Conservation (phyloP, 2,113 vertebrate genomes). For the Casuarius casuarius region DNA sequence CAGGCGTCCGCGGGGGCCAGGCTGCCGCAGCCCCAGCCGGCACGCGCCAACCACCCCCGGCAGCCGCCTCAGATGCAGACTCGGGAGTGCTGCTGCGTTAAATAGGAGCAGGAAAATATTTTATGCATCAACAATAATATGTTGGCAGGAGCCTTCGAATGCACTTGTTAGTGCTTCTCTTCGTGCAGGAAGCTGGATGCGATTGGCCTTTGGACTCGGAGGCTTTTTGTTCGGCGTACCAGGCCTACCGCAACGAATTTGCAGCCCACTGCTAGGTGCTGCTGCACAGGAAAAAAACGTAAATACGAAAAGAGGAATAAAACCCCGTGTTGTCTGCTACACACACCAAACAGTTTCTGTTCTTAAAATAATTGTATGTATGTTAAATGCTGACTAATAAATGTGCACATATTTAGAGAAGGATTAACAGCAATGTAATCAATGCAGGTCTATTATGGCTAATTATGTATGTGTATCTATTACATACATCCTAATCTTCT, state of each 20-base stretch:
- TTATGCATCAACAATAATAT: constrained; percentile 17
- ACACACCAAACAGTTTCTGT: constrained; percentile 40
- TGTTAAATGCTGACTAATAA: constrained; percentile 55
- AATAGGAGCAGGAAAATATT: neutral
- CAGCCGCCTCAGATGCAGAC: neutral
- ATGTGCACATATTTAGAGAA: constrained; percentile 64
- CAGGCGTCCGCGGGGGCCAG: no score
- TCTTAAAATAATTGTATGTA: constrained; percentile 56
- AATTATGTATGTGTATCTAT: constrained; percentile 68
- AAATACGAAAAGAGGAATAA: neutral
- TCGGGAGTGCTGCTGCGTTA: neutral
- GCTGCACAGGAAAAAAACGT: neutral
- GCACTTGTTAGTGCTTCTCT: neutral
- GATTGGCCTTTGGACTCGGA: neutral
- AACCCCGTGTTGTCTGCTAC: neutral
- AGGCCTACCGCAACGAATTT: neutral
- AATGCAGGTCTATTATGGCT: constrained; percentile 65
- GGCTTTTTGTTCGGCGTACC: neutral
- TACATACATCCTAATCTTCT: constrained; percentile 65
- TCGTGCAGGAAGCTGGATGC: accelerated
- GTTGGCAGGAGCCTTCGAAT: constrained; percentile 17
- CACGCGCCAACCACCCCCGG: no score
- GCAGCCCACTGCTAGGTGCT: neutral
- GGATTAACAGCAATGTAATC: constrained; percentile 66
- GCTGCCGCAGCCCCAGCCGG: no score